Conservation (phyloP, 2,888 invertebrate species). For the Melipona bicolor region DNA sequence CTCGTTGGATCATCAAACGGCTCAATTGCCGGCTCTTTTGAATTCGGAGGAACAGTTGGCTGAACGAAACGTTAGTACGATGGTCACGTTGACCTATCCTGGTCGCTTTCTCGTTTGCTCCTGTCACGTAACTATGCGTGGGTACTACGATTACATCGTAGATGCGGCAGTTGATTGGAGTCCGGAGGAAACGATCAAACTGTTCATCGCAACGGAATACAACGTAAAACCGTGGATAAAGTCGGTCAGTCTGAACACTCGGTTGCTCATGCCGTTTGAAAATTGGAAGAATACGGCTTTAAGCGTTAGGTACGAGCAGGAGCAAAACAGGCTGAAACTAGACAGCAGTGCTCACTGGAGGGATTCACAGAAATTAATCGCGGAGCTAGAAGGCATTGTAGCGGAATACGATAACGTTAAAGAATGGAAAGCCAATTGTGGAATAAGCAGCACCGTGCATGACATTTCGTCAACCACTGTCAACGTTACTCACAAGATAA, state of each 20-base stretch:
- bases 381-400: slow-evolving; percentile 86
- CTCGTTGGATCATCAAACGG: slow-evolving; percentile 85
- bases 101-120: slow-evolving; percentile 90
- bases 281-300: slow-evolving; percentile 86
- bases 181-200: slow-evolving; percentile 87
- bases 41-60: slow-evolving; percentile 20
- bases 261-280: slow-evolving; percentile 86
- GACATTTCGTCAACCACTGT: slow-evolving; percentile 86
- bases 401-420: slow-evolving; percentile 83
- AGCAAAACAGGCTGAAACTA: slow-evolving; percentile 84
- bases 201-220: slow-evolving; percentile 87
- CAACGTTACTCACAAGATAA: slow-evolving; percentile 86
- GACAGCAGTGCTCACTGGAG: slow-evolving; percentile 87
- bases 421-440: slow-evolving; percentile 84
- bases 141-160: slow-evolving; percentile 83
- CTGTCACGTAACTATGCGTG: slow-evolving; percentile 87
- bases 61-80: slow-evolving; percentile 87
- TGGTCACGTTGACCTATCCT: slow-evolving; percentile 90
- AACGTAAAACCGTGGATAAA: slow-evolving; percentile 84
- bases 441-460: slow-evolving; percentile 86
- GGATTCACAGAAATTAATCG: slow-evolving; percentile 86
- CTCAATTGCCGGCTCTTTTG: not conserved
- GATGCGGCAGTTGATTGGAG: slow-evolving; percentile 89
- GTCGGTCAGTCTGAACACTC: slow-evolving; percentile 83
- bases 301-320: slow-evolving; percentile 85